These are phyloP conservation scores for Centropyge bicolor DNA, from an alignment of 2,797 vertebrate species.

Conservation along the genomic window DNA sequence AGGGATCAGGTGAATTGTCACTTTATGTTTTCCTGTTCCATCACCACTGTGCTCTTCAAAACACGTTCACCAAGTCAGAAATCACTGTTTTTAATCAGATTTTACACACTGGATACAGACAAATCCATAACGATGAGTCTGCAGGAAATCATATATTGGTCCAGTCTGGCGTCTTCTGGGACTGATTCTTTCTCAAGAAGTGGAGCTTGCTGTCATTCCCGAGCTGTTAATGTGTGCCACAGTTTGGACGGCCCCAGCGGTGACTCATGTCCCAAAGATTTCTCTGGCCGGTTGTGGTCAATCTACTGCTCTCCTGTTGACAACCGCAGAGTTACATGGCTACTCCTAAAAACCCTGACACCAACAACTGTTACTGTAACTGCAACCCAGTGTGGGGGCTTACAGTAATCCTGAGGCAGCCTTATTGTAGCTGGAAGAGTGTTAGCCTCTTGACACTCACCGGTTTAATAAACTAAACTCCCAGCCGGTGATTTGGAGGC, in stretches of 20 bases:
- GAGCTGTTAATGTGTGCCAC: constrained; percentile 62
- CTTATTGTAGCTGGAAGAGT: constrained; percentile 42
- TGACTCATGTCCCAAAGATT: constrained; percentile 78
- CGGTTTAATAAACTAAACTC: constrained; percentile 55
- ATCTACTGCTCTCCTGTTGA: constrained; percentile 57
- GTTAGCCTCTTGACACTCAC: constrained; percentile 43
- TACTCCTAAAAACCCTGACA: constrained; percentile 57
- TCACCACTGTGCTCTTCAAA: background rate
- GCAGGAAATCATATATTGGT: constrained; percentile 6
- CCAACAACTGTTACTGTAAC: constrained; percentile 73
- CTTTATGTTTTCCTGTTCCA: constrained; percentile 16
- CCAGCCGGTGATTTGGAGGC: constrained; percentile 24
- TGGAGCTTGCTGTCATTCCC: constrained; percentile 36
- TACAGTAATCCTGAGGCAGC: constrained; percentile 65
- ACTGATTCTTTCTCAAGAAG: constrained; percentile 23
- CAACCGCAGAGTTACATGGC: constrained; percentile 57
- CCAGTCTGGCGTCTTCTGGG: constrained; percentile 7
- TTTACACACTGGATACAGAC: background rate
- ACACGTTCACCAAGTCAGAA: background rate
- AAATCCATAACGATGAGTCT: constrained; percentile 1
- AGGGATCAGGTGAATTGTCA: constrained; percentile 26
- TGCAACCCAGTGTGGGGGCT: constrained; percentile 51
- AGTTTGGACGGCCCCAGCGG: constrained; percentile 49
- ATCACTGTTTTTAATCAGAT: background rate
- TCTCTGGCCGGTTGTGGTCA: constrained; percentile 73